Conservation (phyloP, 1,140 invertebrate species). For the Macrosteles quadrilineatus region DNA sequence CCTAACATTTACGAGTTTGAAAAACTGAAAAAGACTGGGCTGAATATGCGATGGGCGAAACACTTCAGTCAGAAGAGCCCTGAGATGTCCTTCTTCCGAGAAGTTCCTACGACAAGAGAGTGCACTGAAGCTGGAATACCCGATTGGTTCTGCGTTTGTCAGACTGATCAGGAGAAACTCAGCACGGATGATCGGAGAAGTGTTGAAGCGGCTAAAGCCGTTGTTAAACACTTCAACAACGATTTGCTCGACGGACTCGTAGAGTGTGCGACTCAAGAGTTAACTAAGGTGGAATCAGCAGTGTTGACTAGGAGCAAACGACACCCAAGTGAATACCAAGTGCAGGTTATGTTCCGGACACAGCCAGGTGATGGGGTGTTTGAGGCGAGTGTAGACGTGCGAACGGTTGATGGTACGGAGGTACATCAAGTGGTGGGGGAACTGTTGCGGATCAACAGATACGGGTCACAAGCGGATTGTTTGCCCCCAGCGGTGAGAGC, state of each 20-base stretch:
- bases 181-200: conserved; percentile 28
- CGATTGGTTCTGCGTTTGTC: conserved; percentile 55
- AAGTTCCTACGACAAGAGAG: conserved; percentile 48
- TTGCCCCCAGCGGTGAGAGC: conserved; percentile 30
- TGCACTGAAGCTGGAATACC: conserved; percentile 54
- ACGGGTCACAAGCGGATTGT: conserved; percentile 41
- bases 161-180: conserved; percentile 36
- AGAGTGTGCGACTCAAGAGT: conserved; percentile 53
- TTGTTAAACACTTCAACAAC: conserved; percentile 64
- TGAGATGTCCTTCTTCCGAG: conserved; percentile 42
- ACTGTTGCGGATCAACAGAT: conserved; percentile 40
- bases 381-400: conserved; percentile 36
- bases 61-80: conserved; percentile 32
- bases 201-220: conserved; percentile 53
- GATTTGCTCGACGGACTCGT: conserved; percentile 56
- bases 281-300: conserved; percentile 32
- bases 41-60: conserved; percentile 43
- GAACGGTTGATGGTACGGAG: background rate
- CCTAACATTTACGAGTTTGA: conserved; percentile 44
- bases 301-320: conserved; percentile 26
- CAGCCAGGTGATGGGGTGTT: conserved; percentile 39
- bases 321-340: conserved; percentile 10
- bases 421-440: conserved; percentile 29
- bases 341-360: conserved; percentile 38
- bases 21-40: conserved; percentile 51